Evolutionary conservation across 2,797 vertebrate species (phyloP), one percentile per base, ranked within the genome.

Genomic region (Pygocentrus nattereri): DNA sequence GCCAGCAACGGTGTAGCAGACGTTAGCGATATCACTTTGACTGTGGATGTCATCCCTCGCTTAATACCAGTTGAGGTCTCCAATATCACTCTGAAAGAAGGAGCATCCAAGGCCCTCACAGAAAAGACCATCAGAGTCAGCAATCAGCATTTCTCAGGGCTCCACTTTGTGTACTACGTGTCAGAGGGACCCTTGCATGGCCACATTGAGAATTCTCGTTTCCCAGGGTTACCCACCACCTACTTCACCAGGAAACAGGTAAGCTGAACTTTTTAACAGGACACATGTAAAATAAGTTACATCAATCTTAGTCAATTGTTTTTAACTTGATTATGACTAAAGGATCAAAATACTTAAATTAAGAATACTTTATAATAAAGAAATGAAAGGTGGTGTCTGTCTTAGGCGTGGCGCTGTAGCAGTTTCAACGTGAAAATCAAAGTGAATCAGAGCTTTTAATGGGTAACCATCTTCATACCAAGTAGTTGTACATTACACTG

Each of bases 181-280:
- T 89, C 91, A 11, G 92, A 95, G 25, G 91, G 89, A 61, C 96
- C 96, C 0, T 92, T 90, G 72, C 94, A 96, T 3, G 96, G 96
- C 1, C 95, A 89, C 88, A 47, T 98, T 73, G 95, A 96, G 91
- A 95, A 96, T 85, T 94, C 93, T 21, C 90, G 59, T 86, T 90
- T 94, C 87, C 94, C 95, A 19, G 93, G 95, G 84, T 88, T 93
- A 47, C 89, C 92, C 31, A 88, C 97, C 54, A 91, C 90, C 12
- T 93, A 91, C 52, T 98, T 99, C 91, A 96, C 92, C 84, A 95
- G 92, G 90, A 96, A 96, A 85, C 96, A 98, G 96, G 97, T 97
- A 92, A 86, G 87, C 61, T 68, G 64, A 8, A 64, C 2, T 31
- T 18, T 64, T 31, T 1, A 31, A 4, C 2, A 25, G 15, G 13